Conservation (phyloP, 2,888 invertebrate species). For the Calameuta filiformis region DNA sequence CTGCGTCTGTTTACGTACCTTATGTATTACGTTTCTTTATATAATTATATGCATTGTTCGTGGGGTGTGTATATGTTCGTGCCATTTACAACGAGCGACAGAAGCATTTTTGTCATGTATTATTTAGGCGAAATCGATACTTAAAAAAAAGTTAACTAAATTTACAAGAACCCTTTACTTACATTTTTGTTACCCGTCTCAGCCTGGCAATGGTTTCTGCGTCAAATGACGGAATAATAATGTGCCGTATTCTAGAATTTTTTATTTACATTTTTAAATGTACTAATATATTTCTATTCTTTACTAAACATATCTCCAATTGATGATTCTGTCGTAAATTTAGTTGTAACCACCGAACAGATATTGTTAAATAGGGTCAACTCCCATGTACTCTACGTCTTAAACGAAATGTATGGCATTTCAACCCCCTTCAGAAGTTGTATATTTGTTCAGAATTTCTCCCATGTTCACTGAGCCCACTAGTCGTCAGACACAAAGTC, state of each 20-base stretch:
- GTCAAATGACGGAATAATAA: not conserved
- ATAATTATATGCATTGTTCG: not conserved
- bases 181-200: not conserved
- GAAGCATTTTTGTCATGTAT: not conserved
- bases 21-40: not conserved
- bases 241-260: not conserved
- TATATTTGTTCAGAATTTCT: no score
- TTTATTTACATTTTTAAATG: no score
- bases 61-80: not conserved
- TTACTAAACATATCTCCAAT: no score
- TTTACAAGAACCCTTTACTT: not conserved
- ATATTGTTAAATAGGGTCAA: no score
- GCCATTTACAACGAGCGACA: not conserved
- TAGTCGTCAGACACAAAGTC: no score
- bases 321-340: no score
- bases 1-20: not conserved
- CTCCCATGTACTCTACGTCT: no score
- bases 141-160: not conserved
- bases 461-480: no score
- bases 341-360: no score
- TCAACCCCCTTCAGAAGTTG: no score
- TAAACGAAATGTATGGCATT: no score
- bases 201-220: not conserved
- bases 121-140: not conserved
- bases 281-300: no score